Base-by-base conservation (phyloP, 2,113 vertebrate species). In the Prionailurus viverrinus region DNA sequence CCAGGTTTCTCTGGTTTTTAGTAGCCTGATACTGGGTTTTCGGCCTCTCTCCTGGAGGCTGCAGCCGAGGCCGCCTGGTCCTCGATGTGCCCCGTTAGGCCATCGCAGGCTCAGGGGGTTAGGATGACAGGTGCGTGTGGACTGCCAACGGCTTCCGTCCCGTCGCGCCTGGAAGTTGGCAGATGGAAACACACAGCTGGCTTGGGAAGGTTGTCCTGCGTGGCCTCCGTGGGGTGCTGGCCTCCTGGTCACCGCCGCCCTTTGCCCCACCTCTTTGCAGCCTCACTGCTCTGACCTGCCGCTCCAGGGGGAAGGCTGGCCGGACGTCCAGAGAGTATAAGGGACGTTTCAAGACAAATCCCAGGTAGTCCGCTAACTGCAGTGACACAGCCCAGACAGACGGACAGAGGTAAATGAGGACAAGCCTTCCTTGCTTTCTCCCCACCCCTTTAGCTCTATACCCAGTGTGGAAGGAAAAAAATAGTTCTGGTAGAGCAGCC, bases 151-250 rank as follows among this genome's bases (percentile, higher is more conserved):
- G 68, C 48, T 36, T 29, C 51, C 48, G 82, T 51, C 90, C 19
- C 18, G 0, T 29, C 1, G 78, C 31, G 0, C 18, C 18, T 19
- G 36, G 51, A 9, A 23, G n/a, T 65, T 19, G 84, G 51, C 48
- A 80, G 92, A 76, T 79, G 45, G 48, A 55, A 4, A 12, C 39
- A 31, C 13, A 19, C 0, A 23, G 33, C 48, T 15, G 13, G 9
- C 41, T 3, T 71, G 13, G 5, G 16, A 19, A 51, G n/a, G 39
- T 29, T 25, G 53, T 74, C 33, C 4, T 1, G 12, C 0, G 1
- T 0, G 4, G 31, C 13, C 5, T 9, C 88, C 18, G 12, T 0
- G 4, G 61, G 53, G 39, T 3, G 0, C 29, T 51, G 27, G 36
- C 41, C 31, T 7, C 48, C 15, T 13, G 3, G 27, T 33, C 21